Evolutionary conservation across 2,113 vertebrate species (phyloP), one percentile per base, ranked within the genome.

Genomic region (Verasper variegatus): DNA sequence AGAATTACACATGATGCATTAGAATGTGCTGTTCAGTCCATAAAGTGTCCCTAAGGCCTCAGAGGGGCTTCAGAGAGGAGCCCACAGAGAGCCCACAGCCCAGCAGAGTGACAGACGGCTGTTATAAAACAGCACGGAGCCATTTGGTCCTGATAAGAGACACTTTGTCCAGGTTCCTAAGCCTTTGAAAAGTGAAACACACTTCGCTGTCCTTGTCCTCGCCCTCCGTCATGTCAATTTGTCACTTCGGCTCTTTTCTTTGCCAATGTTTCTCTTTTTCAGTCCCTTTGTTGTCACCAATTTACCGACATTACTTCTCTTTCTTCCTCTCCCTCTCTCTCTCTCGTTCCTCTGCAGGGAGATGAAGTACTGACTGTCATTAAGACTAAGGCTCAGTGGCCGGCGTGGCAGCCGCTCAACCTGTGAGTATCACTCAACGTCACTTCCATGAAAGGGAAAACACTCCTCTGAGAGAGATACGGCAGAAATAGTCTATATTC

Each of bases 311-410:
- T 10, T 52, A 15, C 27, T 14, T 40, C 61, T 68, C 68, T 56
- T 42, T 71, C 47, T n/a, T 40, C 68, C 47, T 21, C 23, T 35
- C 56, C 64, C 59, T 57, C n/a, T 67, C 15, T 27, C 7, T 24
- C 45, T 69, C 31, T 81, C 11, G 21, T 20, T 26, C 69, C 47
- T 84, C 81, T 40, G 11, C 95, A 99, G 98, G 97, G 97, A 8
- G 97, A 99, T 81, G 97, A 97, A 60, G 97, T 99, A 51, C 94
- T 99, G 92, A 99, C 97, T 1, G 98, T 99, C 87, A 97, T 99
- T 94, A 99, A 99, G 92, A 97, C 97, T 49, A 99, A 99, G 92
- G 97, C 97, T 58, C 98, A 99, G 90, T 99, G 98, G 98, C 97
- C 98, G 0, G 98, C 98, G 73, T 99, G 97, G 97, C 97, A 98